These are phyloP conservation scores for Macropodus opercularis DNA, from an alignment of 2,797 vertebrate species.

Conservation along the genomic window DNA sequence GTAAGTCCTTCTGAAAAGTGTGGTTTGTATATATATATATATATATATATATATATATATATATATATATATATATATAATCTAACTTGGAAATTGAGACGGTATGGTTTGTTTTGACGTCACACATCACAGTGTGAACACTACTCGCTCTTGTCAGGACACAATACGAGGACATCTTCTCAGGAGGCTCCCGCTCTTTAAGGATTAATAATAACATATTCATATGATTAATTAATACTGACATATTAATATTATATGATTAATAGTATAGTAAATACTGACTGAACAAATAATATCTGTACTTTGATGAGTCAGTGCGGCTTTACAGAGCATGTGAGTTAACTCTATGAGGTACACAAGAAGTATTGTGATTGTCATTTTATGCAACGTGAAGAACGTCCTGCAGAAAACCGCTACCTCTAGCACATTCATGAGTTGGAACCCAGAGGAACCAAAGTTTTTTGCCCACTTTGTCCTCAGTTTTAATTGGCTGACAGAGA, in stretches of 20 bases:
- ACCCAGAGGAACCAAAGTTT: slow-evolving; percentile 36
- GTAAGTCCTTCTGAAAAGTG: too few species aligned
- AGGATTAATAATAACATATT: slow-evolving; percentile 81
- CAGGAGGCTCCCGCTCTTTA: slow-evolving; percentile 70
- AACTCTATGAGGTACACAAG: slow-evolving; percentile 52
- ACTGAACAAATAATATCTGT: too few species aligned
- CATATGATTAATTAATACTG: slow-evolving; percentile 82
- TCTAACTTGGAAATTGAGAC: too few species aligned
- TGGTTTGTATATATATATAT: too few species aligned
- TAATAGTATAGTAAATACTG: slow-evolving; percentile 81
- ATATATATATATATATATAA: too few species aligned
- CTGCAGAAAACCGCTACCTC: slow-evolving; percentile 1
- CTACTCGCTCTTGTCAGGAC: slow-evolving; percentile 40
- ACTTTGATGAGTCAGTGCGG: slow-evolving; percentile 76
- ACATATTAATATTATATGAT: too few species aligned
- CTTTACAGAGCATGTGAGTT: slow-evolving; percentile 53
- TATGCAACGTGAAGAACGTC: too few species aligned
- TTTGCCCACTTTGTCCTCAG: slow-evolving; percentile 40
- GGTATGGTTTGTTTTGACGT: slow-evolving; percentile 4
- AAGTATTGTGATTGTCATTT: too few species aligned
- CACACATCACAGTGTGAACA: slow-evolving; percentile 14
- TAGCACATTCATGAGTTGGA: slow-evolving; percentile 3
- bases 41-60: too few species aligned
- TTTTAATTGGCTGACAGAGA: slow-evolving; percentile 67
- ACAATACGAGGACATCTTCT: slow-evolving; percentile 76